Conservation (phyloP, 2,888 invertebrate species). For the Pachliopta kotzebuea region DNA sequence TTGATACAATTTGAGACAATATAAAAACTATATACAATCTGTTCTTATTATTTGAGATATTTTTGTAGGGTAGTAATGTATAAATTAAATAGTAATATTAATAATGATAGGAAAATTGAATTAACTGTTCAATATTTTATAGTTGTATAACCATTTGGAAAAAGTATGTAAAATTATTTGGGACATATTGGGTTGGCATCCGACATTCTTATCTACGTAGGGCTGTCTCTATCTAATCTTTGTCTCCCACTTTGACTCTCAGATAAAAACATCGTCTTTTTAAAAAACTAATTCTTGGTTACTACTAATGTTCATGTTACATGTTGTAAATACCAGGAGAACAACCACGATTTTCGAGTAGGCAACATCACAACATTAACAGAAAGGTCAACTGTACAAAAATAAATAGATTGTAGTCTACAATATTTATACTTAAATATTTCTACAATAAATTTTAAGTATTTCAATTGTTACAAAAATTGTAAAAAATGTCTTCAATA, state of each 20-base stretch:
- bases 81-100: neutral
- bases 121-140: neutral
- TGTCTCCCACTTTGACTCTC: conserved; percentile 55
- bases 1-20: no score
- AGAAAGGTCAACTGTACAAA: neutral
- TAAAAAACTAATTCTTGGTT: conserved; percentile 41
- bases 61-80: no score
- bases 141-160: neutral
- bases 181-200: conserved; percentile 58
- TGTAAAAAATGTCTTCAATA: no score
- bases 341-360: neutral
- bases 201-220: conserved; percentile 64
- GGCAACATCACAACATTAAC: neutral
- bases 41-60: no score
- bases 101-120: neutral
- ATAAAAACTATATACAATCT: no score
- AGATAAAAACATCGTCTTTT: conserved; percentile 57
- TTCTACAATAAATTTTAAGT: neutral
- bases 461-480: no score
- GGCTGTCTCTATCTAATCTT: conserved; percentile 73
- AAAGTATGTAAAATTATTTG: conserved; percentile 27
- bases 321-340: conserved; percentile 1
- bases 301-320: neutral
- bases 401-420: neutral
- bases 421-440: neutral